These are phyloP conservation scores for Craterocephalus amniculus DNA, from an alignment of 2,797 vertebrate species.

Conservation along the genomic window DNA sequence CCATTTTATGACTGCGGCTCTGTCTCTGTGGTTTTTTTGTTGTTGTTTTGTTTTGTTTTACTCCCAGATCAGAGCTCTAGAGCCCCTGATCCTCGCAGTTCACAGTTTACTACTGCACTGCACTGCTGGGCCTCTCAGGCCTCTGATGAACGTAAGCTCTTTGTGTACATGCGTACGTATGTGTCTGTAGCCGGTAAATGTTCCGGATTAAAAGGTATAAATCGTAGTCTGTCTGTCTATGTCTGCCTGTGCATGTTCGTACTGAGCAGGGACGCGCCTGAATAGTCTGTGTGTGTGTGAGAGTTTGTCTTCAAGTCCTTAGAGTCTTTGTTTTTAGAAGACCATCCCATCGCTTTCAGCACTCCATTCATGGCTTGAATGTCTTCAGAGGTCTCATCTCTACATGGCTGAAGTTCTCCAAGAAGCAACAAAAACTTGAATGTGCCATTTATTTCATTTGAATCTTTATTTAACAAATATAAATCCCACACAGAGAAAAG, in stretches of 20 bases:
- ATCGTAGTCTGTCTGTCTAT: conserved; percentile 7
- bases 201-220: neutral
- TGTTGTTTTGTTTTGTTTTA: conserved; percentile 80
- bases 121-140: conserved; percentile 93
- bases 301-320: conserved; percentile 29
- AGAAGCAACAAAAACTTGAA: neutral
- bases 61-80: conserved; percentile 97
- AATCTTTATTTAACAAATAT: neutral
- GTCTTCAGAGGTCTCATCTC: conserved; percentile 41
- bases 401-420: conserved; percentile 17
- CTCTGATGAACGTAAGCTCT: conserved; percentile 94
- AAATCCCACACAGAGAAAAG: neutral
- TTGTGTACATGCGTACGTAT: conserved; percentile 45
- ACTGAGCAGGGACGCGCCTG: conserved; percentile 17
- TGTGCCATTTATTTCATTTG: neutral
- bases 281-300: conserved; percentile 20
- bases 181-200: conserved; percentile 4
- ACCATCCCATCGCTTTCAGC: conserved; percentile 65
- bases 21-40: conserved; percentile 73
- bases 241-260: conserved; percentile 44
- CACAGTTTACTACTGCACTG: conserved; percentile 98
- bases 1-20: conserved; percentile 70
- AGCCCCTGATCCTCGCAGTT: conserved; percentile 97
- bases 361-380: conserved; percentile 53
- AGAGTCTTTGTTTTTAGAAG: conserved; percentile 45